Conservation (phyloP, 2,888 invertebrate genomes). For the Molorchus minor region DNA sequence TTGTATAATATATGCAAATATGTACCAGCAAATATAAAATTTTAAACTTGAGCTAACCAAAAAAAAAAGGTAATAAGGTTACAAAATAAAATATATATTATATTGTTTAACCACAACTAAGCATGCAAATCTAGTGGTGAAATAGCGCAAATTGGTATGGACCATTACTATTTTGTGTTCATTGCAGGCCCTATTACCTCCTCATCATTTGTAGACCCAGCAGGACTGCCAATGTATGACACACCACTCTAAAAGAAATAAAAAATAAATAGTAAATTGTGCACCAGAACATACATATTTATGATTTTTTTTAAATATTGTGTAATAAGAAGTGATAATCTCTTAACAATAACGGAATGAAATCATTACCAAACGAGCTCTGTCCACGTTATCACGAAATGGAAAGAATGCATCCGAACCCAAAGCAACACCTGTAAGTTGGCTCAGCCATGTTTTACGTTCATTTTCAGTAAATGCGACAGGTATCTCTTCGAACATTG, state of each 20-base stretch:
- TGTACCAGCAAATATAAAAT: no score
- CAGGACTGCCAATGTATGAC: conserved; percentile 89
- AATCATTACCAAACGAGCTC: conserved; percentile 80
- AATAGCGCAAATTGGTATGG: conserved; percentile 88
- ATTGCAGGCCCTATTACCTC: conserved; percentile 91
- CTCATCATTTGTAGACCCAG: conserved; percentile 93
- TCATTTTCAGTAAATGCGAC: conserved; percentile 74
- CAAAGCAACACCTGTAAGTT: conserved; percentile 81
- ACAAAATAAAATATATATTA: conserved; percentile 5
- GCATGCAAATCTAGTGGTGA: no score
- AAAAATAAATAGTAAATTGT: no score
- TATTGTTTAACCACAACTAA: no score
- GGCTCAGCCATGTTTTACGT: conserved; percentile 73
- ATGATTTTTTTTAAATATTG: no score
- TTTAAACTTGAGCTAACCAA: no score
- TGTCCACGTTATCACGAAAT: conserved; percentile 95
- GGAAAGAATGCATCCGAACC: conserved; percentile 99
- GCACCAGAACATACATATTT: no score
- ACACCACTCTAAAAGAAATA: conserved; percentile 83
- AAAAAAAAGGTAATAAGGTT: no score
- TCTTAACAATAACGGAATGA: no score
- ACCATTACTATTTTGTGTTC: conserved; percentile 87
- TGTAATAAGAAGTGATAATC: no score
- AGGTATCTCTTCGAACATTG: conserved; percentile 79
- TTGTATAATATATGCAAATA: no score